Evolutionary conservation across 2,888 invertebrate genomes (phyloP), one percentile per base, ranked within the genome.

Genomic region (Chirona hameri): DNA sequence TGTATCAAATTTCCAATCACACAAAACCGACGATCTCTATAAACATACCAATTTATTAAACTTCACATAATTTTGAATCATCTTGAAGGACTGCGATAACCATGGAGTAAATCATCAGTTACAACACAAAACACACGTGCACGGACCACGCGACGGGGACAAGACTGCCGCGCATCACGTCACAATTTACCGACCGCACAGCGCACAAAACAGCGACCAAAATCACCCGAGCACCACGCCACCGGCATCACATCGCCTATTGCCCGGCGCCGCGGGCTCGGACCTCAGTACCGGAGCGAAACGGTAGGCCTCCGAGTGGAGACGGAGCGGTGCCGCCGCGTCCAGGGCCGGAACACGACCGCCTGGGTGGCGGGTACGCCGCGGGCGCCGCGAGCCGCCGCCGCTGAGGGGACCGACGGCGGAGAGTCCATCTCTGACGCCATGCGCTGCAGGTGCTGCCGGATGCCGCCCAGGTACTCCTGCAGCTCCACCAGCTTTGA

Each of bases 401-500:
- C 48, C 12, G 48, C 48, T 12, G 48, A 48, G 9, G 12, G 48
- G 48, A 12, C 48, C 7, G n/a, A 5, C 60, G 60, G 60, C 60
- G 60, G 60, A 24, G 60, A 60, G 60, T 60, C 60, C 60, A 60
- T 24, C 60, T 60, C 60, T 7, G 60, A 60, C 4, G 60, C 60
- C 60, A 60, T 60, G 21, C 60, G 60, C 60, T 60, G 27, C 57
- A 21, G 29, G 29, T 60, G 60, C 5, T 60, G 60, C 7, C 60
- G 60, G n/a, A 60, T 60, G 60, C 60, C 39, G 39, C 39, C 69
- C 39, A 29, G 60, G 29, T 31, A 39, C 39, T 14, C 5, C 39
- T 60, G 82, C 82, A 48, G 39, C 39, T 82, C 60, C 15, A 46
- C 27, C 57, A 65, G 57, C 69, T 82, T 82, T n/a, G 57, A 31